Percentiles rank a stretch among this genome's conserved stretches.
phyloP scores from a whole-genome alignment of 2,797 vertebrate genomes.

The Rhincodon typus region DNA sequence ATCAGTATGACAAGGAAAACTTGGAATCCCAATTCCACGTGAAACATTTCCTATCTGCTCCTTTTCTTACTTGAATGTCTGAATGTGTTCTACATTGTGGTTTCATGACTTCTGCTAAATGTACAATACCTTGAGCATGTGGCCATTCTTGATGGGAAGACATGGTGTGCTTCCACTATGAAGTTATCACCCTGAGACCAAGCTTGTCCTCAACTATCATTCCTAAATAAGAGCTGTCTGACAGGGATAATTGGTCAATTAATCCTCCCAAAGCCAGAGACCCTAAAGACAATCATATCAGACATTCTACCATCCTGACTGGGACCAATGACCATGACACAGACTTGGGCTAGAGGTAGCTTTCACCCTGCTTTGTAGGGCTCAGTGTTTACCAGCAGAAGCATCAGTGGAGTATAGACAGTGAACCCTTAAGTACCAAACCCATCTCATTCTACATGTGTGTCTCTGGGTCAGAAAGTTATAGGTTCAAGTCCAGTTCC shows the following conservation, averaged over 20 bases:
- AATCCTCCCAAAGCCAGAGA: neutral
- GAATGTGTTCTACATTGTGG: neutral
- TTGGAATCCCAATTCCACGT: neutral
- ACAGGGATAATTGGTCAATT: neutral
- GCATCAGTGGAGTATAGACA: neutral
- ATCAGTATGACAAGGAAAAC: neutral
- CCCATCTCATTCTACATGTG: neutral
- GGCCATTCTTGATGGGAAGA: neutral
- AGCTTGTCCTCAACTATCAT: neutral
- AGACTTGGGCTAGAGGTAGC: neutral
- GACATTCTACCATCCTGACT: neutral
- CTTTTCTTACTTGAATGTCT: neutral
- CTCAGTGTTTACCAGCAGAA: neutral
- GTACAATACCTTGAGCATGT: neutral
- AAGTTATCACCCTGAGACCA: neutral
- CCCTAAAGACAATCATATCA: neutral
- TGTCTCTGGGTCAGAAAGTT: neutral
- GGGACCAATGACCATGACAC: neutral
- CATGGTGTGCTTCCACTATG: neutral
- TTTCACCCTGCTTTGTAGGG: neutral
- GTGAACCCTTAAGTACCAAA: neutral
- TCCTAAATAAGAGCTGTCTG: neutral
- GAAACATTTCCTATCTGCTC: neutral
- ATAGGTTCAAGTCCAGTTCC: neutral
- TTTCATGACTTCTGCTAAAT: neutral